phyloP scores from a whole-genome alignment of 2,113 vertebrate genomes.

The Sinocyclocheilus anshuiensis region DNA sequence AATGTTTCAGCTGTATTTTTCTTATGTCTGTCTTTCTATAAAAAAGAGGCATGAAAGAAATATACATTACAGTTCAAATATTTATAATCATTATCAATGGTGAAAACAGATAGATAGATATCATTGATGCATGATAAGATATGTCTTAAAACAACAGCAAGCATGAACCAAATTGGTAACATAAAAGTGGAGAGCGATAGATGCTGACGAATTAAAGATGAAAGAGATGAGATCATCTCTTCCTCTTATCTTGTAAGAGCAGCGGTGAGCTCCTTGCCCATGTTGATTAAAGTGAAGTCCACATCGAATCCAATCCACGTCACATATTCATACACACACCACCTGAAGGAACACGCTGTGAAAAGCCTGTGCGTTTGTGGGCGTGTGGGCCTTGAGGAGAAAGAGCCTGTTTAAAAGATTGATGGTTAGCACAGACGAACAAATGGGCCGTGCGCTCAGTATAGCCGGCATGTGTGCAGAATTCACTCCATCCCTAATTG shows the following conservation, averaged over 20 bases:
- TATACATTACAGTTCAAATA: neutral
- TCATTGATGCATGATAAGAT: too few species aligned
- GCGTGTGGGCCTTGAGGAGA: slow-evolving; percentile 10
- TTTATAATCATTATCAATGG: neutral
- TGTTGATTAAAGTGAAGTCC: neutral
- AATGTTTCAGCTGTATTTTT: neutral
- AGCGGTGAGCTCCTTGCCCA: neutral
- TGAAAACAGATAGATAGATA: neutral
- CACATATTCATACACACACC: neutral
- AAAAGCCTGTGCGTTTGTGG: neutral
- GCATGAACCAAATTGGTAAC: neutral
- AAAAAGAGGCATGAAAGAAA: neutral
- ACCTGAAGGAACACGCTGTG: neutral
- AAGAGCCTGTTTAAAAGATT: slow-evolving; percentile 38
- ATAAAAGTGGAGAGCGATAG: neutral
- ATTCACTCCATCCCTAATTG: slow-evolving; percentile 38
- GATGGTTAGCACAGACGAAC: slow-evolving; percentile 26
- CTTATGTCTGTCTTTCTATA: neutral
- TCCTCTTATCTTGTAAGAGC: neutral
- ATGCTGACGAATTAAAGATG: neutral
- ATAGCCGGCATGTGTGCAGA: slow-evolving; percentile 31
- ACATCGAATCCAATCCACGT: neutral
- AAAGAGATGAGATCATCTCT: neutral
- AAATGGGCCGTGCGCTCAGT: neutral
- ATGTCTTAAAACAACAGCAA: neutral